Conservation (phyloP, 2,113 vertebrate species). For the Dasypus novemcinctus region DNA sequence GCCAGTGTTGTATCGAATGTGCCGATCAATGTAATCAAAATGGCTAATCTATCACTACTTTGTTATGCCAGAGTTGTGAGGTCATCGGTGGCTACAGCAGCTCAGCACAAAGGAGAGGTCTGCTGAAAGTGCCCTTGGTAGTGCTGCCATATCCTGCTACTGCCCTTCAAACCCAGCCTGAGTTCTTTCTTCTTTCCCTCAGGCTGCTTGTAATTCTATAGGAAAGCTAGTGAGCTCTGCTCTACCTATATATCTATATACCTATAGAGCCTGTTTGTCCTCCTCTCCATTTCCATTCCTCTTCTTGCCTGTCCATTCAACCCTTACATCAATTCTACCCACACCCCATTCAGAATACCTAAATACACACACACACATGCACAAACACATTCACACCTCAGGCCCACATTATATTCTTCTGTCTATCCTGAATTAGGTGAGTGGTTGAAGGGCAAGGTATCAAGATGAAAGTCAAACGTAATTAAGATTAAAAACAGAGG, state of each 20-base stretch:
- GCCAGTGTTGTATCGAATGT: not conserved
- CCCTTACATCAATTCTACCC: not conserved
- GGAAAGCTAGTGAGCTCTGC: not conserved
- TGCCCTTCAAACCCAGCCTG: not conserved
- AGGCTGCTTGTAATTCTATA: not conserved
- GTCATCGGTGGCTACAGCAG: not conserved
- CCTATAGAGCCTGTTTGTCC: not conserved
- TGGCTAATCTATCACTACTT: not conserved
- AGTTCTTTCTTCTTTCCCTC: not conserved
- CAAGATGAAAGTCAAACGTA: not conserved
- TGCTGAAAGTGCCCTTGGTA: not conserved
- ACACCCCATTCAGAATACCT: not conserved
- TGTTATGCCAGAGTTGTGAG: not conserved
- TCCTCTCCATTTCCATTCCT: not conserved
- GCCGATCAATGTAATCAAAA: conserved; percentile 12
- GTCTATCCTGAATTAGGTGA: not conserved
- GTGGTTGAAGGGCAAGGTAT: not conserved
- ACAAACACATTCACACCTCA: not conserved
- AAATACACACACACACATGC: not conserved
- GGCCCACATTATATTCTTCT: not conserved
- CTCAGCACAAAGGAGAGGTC: not conserved
- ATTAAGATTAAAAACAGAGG: not conserved
- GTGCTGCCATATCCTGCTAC: not conserved
- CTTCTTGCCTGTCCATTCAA: too few species aligned
- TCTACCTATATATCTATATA: not conserved